Evolutionary conservation across 53 echinoderm and acorn worm species (phyloP).

Genomic region (Paracentrotus lividus): DNA sequence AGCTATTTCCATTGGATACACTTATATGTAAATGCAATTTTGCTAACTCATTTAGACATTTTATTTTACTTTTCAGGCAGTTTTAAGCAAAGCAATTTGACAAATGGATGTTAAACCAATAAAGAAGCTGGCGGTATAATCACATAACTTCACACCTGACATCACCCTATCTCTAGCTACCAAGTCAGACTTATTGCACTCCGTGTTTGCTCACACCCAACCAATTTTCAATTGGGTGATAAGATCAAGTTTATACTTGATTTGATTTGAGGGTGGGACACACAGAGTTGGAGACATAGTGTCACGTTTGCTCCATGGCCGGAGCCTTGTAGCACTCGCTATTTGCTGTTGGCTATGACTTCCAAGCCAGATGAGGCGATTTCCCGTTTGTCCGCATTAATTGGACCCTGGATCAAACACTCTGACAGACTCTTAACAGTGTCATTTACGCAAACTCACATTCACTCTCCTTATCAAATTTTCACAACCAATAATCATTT

Average conservation of each 20-base stretch:
- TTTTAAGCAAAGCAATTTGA: conserved; percentile 59
- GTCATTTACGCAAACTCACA: conserved; percentile 27
- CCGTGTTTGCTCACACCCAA: conserved; percentile 49
- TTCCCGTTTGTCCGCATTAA: conserved; percentile 30
- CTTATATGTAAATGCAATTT: conserved; percentile 12
- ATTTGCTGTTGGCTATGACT: conserved; percentile 36
- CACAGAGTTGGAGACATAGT: conserved; percentile 35
- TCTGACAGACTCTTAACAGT: conserved; percentile 26
- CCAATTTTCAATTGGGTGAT: conserved; percentile 57
- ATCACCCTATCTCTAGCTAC: not conserved
- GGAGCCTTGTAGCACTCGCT: not conserved
- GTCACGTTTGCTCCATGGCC: conserved; percentile 38
- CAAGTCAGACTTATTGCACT: conserved; percentile 34
- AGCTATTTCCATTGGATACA: not conserved
- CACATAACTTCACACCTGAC: conserved; percentile 62
- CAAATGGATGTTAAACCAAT: conserved; percentile 66
- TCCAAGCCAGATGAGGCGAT: conserved; percentile 38
- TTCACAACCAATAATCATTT: not conserved
- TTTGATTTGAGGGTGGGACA: conserved; percentile 62
- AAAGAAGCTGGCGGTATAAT: conserved; percentile 12
- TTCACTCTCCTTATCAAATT: conserved; percentile 33
- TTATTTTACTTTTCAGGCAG: conserved; percentile 8
- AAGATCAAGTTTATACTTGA: conserved; percentile 55
- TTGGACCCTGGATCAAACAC: conserved; percentile 45
- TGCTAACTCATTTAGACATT: conserved; percentile 4